Conservation (phyloP, 2,113 vertebrate genomes). For the Hemichromis elongatus region DNA sequence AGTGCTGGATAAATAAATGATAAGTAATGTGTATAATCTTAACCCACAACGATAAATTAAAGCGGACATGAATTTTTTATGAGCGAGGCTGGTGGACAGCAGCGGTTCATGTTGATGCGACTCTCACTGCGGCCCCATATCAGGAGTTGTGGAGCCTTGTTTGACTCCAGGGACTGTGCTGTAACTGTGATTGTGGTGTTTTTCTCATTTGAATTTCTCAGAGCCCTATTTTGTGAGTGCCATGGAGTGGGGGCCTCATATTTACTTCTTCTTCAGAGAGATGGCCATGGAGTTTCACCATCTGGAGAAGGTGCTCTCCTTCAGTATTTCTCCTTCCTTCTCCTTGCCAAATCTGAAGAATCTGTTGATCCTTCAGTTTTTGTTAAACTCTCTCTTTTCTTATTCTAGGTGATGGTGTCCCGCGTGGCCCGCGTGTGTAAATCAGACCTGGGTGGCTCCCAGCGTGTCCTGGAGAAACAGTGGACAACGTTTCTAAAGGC, state of each 20-base stretch:
- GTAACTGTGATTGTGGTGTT: background rate
- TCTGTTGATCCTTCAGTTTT: background rate
- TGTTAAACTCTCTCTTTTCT: background rate
- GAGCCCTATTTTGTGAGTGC: constrained; percentile 94
- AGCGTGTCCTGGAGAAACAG: constrained; percentile 93
- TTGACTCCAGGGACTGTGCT: background rate
- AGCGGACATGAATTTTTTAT: constrained; percentile 63
- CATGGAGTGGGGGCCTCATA: constrained; percentile 90
- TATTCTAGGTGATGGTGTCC: constrained; percentile 86
- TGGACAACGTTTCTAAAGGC: constrained; percentile 98
- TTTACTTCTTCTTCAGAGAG: constrained; percentile 98
- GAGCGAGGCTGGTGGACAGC: constrained; percentile 15
- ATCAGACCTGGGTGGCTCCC: constrained; percentile 91
- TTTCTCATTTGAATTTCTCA: constrained; percentile 46
- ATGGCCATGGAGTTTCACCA: constrained; percentile 98
- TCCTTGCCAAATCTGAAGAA: background rate
- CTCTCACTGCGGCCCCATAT: constrained; percentile 40
- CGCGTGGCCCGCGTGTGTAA: constrained; percentile 95
- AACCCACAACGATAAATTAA: constrained; percentile 46
- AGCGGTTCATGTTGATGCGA: constrained; percentile 3
- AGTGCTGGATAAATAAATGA: constrained; percentile 49
- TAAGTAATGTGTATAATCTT: constrained; percentile 48
- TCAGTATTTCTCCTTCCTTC: background rate
- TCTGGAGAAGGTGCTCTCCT: constrained; percentile 86
- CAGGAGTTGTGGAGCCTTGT: background rate